These are phyloP conservation scores for Stomatorhinus ivindoensis DNA, from an alignment of 2,113 vertebrate genomes.

Conservation along the genomic window DNA sequence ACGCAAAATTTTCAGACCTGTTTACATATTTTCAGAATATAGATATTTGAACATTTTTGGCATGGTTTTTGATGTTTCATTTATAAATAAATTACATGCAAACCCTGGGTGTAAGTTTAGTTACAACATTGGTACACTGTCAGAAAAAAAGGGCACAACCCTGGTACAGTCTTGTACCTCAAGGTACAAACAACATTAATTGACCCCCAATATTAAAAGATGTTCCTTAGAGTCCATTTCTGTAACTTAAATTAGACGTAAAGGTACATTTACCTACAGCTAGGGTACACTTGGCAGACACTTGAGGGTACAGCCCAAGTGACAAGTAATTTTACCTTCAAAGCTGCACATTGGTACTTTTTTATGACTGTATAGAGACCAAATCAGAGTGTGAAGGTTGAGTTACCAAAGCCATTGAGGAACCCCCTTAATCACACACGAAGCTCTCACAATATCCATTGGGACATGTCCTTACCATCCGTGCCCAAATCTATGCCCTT, in stretches of 20 bases:
- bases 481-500: no score
- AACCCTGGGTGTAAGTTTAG: not conserved
- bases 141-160: not conserved
- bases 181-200: not conserved
- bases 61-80: not conserved
- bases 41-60: not conserved
- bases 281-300: not conserved
- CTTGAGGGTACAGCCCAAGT: not conserved
- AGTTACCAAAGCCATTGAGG: not conserved
- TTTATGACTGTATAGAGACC: not conserved
- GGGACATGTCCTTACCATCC: no score
- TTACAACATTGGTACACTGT: not conserved
- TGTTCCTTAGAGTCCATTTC: not conserved
- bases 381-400: no score
- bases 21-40: not conserved
- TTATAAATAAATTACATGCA: not conserved
- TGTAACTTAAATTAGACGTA: not conserved
- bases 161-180: not conserved
- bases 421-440: no score
- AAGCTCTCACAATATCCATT: no score
- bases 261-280: not conserved
- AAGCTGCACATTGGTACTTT: not conserved
- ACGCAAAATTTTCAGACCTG: not conserved
- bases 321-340: not conserved
- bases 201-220: not conserved